These are phyloP conservation scores for Sycophila texana DNA, from an alignment of 2,888 invertebrate genomes.

Conservation along the genomic window DNA sequence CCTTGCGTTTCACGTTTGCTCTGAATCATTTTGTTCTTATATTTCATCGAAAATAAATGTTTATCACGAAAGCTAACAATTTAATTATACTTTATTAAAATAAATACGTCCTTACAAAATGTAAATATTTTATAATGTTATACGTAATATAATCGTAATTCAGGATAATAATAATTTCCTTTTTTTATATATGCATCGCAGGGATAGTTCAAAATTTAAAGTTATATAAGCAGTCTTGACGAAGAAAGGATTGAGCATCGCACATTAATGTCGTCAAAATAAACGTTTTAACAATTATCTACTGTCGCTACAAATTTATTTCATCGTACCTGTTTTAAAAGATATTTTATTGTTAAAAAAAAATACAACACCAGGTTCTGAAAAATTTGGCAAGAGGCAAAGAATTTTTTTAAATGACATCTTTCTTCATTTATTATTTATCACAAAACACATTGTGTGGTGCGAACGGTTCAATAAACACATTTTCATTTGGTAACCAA, in stretches of 20 bases:
- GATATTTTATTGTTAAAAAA: no score
- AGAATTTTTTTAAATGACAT: not conserved
- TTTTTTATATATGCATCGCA: slow-evolving; percentile 34
- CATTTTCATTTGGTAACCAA: slow-evolving; percentile 18
- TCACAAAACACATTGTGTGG: slow-evolving; percentile 37
- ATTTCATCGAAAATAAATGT: slow-evolving; percentile 8
- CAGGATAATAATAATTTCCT: slow-evolving; percentile 14
- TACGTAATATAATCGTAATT: slow-evolving; percentile 37
- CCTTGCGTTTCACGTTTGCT: not conserved
- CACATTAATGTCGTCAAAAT: not conserved
- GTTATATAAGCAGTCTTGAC: slow-evolving; percentile 44
- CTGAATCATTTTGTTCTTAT: not conserved
- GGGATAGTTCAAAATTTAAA: slow-evolving; percentile 34
- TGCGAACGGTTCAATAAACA: slow-evolving; percentile 23
- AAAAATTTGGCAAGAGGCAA: slow-evolving; percentile 33
- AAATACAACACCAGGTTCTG: not conserved
- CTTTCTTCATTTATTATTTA: slow-evolving; percentile 26
- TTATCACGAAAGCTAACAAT: slow-evolving; percentile 28
- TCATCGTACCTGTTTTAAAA: no score
- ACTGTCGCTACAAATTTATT: no score
- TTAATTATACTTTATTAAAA: slow-evolving; percentile 44
- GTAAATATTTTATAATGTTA: slow-evolving; percentile 31
- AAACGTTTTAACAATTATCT: no score
- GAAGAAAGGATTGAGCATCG: slow-evolving; percentile 42
- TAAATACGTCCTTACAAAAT: slow-evolving; percentile 50